Evolutionary conservation across 2,797 vertebrate genomes (phyloP).

Genomic region (Acanthopagrus latus): DNA sequence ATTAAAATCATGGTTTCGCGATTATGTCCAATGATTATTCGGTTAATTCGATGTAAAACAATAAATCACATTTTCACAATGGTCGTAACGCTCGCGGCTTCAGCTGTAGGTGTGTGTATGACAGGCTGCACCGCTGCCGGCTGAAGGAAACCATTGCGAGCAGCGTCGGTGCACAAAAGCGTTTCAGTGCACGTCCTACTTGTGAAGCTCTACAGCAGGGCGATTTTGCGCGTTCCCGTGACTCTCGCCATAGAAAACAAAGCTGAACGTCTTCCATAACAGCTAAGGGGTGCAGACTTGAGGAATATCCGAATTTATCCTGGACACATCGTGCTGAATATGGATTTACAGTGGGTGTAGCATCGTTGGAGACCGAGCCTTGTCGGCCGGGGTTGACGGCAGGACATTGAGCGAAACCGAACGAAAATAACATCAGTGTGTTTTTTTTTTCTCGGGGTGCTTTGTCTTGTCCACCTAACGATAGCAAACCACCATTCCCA

Average conservation of each 20-base stretch:
- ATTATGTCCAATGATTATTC: not conserved
- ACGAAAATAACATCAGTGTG: constrained; percentile 75
- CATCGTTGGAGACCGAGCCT: constrained; percentile 77
- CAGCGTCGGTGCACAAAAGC: constrained; percentile 62
- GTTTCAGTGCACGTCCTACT: constrained; percentile 76
- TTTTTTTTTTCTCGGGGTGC: constrained; percentile 76
- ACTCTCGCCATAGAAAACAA: constrained; percentile 88
- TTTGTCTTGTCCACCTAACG: constrained; percentile 85
- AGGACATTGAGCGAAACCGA: constrained; percentile 73
- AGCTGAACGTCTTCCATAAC: constrained; percentile 87
- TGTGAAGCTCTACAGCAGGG: constrained; percentile 80
- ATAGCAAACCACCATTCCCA: constrained; percentile 79
- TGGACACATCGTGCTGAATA: constrained; percentile 69
- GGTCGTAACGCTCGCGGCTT: constrained; percentile 15
- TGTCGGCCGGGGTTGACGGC: constrained; percentile 75
- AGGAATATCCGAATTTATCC: constrained; percentile 70
- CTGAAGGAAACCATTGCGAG: constrained; percentile 56
- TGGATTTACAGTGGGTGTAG: constrained; percentile 85
- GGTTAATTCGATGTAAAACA: not conserved
- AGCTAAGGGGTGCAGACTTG: constrained; percentile 77
- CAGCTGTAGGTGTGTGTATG: constrained; percentile 44
- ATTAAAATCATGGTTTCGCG: not conserved
- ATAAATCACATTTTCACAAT: constrained; percentile 19
- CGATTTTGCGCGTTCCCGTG: constrained; percentile 83
- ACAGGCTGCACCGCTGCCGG: constrained; percentile 61